Base-by-base conservation (phyloP, 2,888 invertebrate genomes). In the Trachelus stipa region DNA sequence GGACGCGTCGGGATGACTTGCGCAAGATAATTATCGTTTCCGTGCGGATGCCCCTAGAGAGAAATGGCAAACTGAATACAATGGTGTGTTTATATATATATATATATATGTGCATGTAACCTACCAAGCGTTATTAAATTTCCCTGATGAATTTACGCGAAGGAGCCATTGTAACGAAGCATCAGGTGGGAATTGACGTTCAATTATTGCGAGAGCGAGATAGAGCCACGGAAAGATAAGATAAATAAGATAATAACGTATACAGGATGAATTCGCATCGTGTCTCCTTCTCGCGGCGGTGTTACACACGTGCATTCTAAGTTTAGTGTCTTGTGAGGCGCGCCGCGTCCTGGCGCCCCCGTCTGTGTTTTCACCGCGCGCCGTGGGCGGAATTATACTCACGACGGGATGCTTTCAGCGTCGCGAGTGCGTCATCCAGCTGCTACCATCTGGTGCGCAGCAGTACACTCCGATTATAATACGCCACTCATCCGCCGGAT, bases 381-480 rank as follows among this genome's bases (percentile, higher is more conserved):
- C 77, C 69, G 79, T 77, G 77, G 78, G 79, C 77, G 80, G 79
- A 80, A 81, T 81, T 80, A 76, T 74, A 80, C 77, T 76, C 76
- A n/a, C 68, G 33, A 75, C 75, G 75, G 74, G 77, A 77, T 78
- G 78, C 56, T 76, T 78, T 76, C 76, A 35, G 76, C 79, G 73
- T 69, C 75, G 80, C 56, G 75, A 79, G 80, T 79, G 86, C 85
- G 86, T 86, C 87, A 87, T 84, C 84, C 87, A 81, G 83, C 83
- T 84, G 84, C 83, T 83, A 87, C 84, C 87, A 87, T 87, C 87
- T 87, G 87, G 87, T 82, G 83, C n/a, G 79, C 77, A 74, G 80
- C 85, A 86, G 81, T 76, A 81, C 80, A 81, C 73, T 77, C 76
- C 78, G 81, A 84, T 86, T 85, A 81, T 83, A 82, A 84, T 74